phyloP scores from a whole-genome alignment of 2,888 invertebrate genomes.

The Hanleya hanleyi region DNA sequence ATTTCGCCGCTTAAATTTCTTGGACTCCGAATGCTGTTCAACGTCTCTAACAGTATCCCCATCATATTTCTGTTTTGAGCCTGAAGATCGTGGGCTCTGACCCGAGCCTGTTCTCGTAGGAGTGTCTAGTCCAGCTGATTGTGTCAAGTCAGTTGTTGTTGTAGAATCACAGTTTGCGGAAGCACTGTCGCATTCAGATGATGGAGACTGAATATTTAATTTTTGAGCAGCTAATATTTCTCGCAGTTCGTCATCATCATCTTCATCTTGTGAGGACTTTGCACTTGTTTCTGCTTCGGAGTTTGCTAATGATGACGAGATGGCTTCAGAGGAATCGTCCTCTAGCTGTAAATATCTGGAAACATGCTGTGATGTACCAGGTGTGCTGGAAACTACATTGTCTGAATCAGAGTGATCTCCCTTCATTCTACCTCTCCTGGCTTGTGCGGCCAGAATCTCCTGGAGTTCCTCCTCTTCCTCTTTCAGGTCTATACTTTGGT shows the following conservation, averaged over 20 bases:
- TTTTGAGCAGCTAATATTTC: conserved; percentile 38
- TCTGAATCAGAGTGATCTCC: too few relatives aligned
- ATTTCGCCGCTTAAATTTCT: conserved; percentile 75
- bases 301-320: background rate
- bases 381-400: too few relatives aligned
- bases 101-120: too few relatives aligned
- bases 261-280: conserved; percentile 11
- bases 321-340: background rate
- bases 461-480: conserved; percentile 42
- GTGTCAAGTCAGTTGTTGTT: background rate
- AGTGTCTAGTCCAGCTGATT: too few relatives aligned
- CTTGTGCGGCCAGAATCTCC: conserved; percentile 21
- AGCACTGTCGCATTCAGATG: background rate
- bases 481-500: conserved; percentile 16
- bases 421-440: too few relatives aligned
- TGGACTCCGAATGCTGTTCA: conserved; percentile 38
- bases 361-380: background rate
- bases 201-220: background rate
- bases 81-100: background rate
- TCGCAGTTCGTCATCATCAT: conserved; percentile 15
- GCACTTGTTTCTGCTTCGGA: background rate
- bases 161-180: background rate
- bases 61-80: background rate
- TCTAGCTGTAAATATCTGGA: background rate
- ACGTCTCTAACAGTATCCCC: conserved; percentile 14